A percentile compares a stretch with the other conserved stretches of the same genome.
phyloP scores from a whole-genome alignment of 2,797 vertebrate genomes.

The Silurus lanzhouensis region DNA sequence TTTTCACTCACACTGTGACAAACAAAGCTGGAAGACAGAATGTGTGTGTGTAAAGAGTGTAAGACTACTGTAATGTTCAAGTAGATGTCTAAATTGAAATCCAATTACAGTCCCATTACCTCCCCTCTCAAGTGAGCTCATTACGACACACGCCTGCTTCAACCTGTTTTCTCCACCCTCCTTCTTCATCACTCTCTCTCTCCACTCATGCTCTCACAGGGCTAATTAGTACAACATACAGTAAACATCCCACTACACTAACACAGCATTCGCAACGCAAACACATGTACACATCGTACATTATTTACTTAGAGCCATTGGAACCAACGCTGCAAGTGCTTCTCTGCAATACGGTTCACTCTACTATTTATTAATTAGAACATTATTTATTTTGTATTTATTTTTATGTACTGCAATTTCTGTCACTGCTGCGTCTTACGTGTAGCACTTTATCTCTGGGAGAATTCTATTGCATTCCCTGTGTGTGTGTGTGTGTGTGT shows the following conservation, averaged over 20 bases:
- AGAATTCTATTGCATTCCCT: background rate
- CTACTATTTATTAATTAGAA: background rate
- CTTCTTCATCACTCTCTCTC: background rate
- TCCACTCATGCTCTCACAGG: background rate
- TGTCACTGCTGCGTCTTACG: background rate
- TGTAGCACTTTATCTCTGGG: background rate
- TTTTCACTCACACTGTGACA: background rate
- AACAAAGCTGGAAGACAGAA: background rate
- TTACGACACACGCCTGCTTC: conserved; percentile 22
- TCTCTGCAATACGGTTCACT: background rate
- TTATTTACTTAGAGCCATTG: background rate
- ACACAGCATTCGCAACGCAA: background rate
- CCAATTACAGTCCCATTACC: conserved; percentile 67
- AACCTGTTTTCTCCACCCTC: conserved; percentile 18
- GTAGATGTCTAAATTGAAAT: conserved; percentile 59
- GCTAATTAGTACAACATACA: conserved; percentile 13
- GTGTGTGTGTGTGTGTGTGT: too few species aligned
- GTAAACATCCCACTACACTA: background rate
- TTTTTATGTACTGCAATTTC: background rate
- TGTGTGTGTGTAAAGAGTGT: conserved; percentile 24
- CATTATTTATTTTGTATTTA: background rate
- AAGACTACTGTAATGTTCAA: conserved; percentile 29
- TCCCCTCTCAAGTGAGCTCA: conserved; percentile 40
- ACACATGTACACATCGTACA: background rate
- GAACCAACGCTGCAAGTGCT: background rate